These are phyloP conservation scores for Thymallus thymallus DNA, from an alignment of 2,113 vertebrate species.

Conservation along the genomic window DNA sequence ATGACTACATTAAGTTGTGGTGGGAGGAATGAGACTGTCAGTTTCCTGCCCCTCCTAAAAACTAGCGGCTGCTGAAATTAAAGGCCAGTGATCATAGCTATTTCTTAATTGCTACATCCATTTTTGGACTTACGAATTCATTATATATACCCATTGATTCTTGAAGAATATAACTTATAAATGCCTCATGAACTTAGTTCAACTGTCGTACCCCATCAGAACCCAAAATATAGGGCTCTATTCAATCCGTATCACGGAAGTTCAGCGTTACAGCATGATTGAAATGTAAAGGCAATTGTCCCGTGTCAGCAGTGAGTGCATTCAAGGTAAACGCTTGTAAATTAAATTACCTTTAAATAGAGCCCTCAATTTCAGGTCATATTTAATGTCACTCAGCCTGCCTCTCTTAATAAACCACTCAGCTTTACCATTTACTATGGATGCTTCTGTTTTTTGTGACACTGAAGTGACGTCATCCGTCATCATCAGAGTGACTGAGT, in stretches of 20 bases:
- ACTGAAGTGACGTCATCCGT: not conserved
- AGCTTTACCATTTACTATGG: not conserved
- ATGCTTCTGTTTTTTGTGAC: conserved; percentile 10
- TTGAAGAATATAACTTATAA: too few species aligned
- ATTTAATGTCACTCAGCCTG: not conserved
- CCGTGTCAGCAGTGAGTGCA: too few species aligned
- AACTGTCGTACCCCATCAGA: too few species aligned
- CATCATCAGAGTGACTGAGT: conserved; percentile 11
- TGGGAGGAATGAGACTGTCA: conserved; percentile 25
- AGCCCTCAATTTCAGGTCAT: not conserved
- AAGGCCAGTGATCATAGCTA: conserved; percentile 30
- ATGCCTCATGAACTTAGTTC: too few species aligned
- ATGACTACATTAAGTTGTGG: conserved; percentile 45
- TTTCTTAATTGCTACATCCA: conserved; percentile 5
- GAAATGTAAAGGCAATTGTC: too few species aligned
- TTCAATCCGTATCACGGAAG: too few species aligned
- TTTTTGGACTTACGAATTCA: too few species aligned
- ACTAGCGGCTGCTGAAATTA: conserved; percentile 19
- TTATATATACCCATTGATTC: too few species aligned
- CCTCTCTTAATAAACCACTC: not conserved
- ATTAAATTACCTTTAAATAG: not conserved
- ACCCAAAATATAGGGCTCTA: too few species aligned
- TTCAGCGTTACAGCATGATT: too few species aligned
- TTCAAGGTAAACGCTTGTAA: not conserved
- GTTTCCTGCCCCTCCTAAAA: conserved; percentile 26